Evolutionary conservation across 2,888 invertebrate genomes (phyloP).

Genomic region (Meteorus colon): DNA sequence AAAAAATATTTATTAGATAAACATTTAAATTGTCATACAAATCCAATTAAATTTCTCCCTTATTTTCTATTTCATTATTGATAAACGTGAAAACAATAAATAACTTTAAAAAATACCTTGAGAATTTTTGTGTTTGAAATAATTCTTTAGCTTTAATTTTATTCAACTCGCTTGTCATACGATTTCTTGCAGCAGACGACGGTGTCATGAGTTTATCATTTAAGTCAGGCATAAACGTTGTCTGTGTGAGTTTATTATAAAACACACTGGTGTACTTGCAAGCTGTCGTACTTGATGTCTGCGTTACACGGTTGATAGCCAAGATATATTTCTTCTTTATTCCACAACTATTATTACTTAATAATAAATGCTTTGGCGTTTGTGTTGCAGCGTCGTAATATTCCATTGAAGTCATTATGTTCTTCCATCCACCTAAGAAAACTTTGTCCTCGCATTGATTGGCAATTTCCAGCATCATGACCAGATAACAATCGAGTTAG

Average conservation of each 20-base stretch:
- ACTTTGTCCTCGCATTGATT: slow-evolving; percentile 80
- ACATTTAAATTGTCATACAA: too few relatives aligned
- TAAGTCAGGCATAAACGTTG: slow-evolving; percentile 57
- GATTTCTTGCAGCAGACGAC: slow-evolving; percentile 68
- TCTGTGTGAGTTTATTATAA: slow-evolving; percentile 57
- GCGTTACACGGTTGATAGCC: slow-evolving; percentile 2
- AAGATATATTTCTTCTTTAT: slow-evolving; percentile 28
- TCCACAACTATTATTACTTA: slow-evolving; percentile 56
- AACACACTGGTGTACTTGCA: slow-evolving; percentile 55
- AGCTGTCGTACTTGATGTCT: slow-evolving; percentile 39
- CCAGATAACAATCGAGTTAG: not conserved
- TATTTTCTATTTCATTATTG: not conserved
- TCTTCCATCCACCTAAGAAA: slow-evolving; percentile 86
- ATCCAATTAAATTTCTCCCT: too few relatives aligned
- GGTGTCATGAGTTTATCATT: slow-evolving; percentile 58
- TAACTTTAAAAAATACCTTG: slow-evolving; percentile 23
- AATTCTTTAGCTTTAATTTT: slow-evolving; percentile 77
- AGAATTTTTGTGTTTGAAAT: slow-evolving; percentile 59
- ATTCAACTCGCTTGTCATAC: slow-evolving; percentile 78
- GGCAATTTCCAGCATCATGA: slow-evolving; percentile 77
- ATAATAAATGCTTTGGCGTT: slow-evolving; percentile 79
- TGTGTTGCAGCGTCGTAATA: slow-evolving; percentile 90
- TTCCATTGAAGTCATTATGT: slow-evolving; percentile 80
- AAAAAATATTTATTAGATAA: slow-evolving; percentile 15
- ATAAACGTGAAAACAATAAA: not conserved